Evolutionary conservation across 2,888 invertebrate species (phyloP).

Genomic region (Xylota sylvarum): DNA sequence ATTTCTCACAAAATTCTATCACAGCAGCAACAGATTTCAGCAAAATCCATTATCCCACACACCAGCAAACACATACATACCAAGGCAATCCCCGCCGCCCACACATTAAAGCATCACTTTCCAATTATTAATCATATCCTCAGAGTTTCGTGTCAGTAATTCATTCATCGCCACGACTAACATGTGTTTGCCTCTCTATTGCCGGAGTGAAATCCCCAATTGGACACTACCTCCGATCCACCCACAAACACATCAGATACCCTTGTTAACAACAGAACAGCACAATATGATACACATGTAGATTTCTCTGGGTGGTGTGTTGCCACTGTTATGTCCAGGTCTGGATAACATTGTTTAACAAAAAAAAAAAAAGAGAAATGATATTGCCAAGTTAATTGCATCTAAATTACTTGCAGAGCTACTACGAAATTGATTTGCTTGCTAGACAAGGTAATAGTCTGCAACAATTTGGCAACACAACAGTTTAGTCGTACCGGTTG

Average conservation of each 20-base stretch:
- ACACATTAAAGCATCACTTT: slow-evolving; percentile 37
- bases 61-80: too few relatives aligned
- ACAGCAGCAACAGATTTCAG: slow-evolving; percentile 3
- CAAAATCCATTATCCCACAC: slow-evolving; percentile 1
- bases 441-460: slow-evolving; percentile 50
- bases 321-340: not conserved
- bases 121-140: slow-evolving; percentile 50
- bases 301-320: not conserved
- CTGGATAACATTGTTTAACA: slow-evolving; percentile 2
- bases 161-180: slow-evolving; percentile 44
- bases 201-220: slow-evolving; percentile 33
- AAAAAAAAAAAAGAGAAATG: not conserved
- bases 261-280: slow-evolving; percentile 36
- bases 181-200: slow-evolving; percentile 29
- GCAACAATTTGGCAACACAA: slow-evolving; percentile 28
- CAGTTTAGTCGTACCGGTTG: slow-evolving; percentile 14
- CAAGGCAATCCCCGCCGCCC: too few relatives aligned
- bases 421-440: slow-evolving; percentile 48
- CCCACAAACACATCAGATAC: slow-evolving; percentile 42
- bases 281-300: slow-evolving; percentile 8
- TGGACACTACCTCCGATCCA: slow-evolving; percentile 18
- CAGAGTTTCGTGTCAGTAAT: slow-evolving; percentile 36
- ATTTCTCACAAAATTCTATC: not conserved
- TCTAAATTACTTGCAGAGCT: slow-evolving; percentile 27
- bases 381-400: slow-evolving; percentile 41